Evolutionary conservation across 1,140 invertebrate species (phyloP).

Genomic region (Araneus ventricosus): DNA sequence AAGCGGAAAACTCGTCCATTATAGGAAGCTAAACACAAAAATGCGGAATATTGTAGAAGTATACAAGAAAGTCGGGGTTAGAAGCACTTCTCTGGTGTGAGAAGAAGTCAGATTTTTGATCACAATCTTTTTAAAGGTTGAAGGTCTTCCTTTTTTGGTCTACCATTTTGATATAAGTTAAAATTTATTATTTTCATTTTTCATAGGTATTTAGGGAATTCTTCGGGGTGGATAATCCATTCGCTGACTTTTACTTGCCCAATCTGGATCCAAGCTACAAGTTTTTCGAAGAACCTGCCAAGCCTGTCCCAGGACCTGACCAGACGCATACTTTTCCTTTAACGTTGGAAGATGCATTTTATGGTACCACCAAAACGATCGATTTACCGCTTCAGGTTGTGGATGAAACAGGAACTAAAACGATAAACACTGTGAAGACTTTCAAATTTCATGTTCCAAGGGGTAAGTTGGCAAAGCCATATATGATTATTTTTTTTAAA

Average conservation of each 20-base stretch:
- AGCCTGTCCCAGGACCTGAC: slow-evolving; percentile 39
- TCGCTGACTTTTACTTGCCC: slow-evolving; percentile 62
- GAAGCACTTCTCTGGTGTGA: too few species aligned
- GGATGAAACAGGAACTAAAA: slow-evolving; percentile 26
- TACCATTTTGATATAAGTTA: too few species aligned
- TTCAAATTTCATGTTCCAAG: slow-evolving; percentile 62
- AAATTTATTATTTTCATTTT: too few species aligned
- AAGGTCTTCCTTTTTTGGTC: too few species aligned
- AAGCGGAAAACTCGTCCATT: too few species aligned
- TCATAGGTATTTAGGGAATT: slow-evolving; percentile 62
- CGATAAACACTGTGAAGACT: not conserved
- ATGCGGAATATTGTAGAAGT: too few species aligned
- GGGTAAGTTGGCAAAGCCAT: slow-evolving; percentile 19
- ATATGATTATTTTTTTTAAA: too few species aligned
- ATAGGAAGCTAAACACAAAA: too few species aligned
- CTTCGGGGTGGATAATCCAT: slow-evolving; percentile 64
- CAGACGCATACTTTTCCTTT: slow-evolving; percentile 13
- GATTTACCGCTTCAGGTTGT: slow-evolving; percentile 22
- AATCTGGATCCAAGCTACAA: slow-evolving; percentile 65
- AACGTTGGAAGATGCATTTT: slow-evolving; percentile 53
- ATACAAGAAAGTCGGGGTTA: too few species aligned
- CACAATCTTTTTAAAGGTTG: too few species aligned
- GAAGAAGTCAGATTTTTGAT: too few species aligned
- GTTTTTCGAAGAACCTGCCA: slow-evolving; percentile 35
- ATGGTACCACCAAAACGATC: slow-evolving; percentile 57